These are phyloP conservation scores for Goniozus legneri DNA, from an alignment of 1,140 invertebrate genomes.

Conservation along the genomic window DNA sequence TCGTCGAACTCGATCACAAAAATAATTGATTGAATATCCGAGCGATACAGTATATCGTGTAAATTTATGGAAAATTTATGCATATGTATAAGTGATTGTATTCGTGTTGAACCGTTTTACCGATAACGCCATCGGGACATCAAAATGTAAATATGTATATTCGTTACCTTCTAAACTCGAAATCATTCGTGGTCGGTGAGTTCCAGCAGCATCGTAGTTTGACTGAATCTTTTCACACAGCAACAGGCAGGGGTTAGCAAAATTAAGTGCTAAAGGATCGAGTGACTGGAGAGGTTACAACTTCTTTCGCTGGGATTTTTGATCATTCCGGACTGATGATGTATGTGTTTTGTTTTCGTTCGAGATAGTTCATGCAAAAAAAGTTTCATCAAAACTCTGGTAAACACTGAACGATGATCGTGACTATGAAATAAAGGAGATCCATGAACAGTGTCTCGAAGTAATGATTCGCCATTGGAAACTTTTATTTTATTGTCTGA, in stretches of 20 bases:
- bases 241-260: slow-evolving; percentile 35
- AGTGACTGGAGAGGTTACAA: too few relatives aligned
- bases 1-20: too few relatives aligned
- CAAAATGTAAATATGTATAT: not conserved
- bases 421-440: slow-evolving; percentile 4
- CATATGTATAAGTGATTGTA: not conserved
- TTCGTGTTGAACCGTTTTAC: too few relatives aligned
- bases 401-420: slow-evolving; percentile 12
- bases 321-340: slow-evolving; percentile 18
- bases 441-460: not conserved
- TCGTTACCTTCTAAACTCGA: not conserved
- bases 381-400: not conserved
- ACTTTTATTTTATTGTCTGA: slow-evolving; percentile 12
- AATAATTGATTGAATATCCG: too few relatives aligned
- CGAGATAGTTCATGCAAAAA: slow-evolving; percentile 22
- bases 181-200: not conserved
- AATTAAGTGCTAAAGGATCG: slow-evolving; percentile 14
- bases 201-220: not conserved
- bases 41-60: too few relatives aligned
- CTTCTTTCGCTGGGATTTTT: slow-evolving; percentile 17
- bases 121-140: too few relatives aligned
- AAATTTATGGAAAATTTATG: not conserved
- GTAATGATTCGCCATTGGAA: not conserved
- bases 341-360: slow-evolving; percentile 7
- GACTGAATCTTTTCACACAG: slow-evolving; percentile 21